Conservation (phyloP, 2,113 vertebrate genomes). For the Neopipo cinnamomea region DNA sequence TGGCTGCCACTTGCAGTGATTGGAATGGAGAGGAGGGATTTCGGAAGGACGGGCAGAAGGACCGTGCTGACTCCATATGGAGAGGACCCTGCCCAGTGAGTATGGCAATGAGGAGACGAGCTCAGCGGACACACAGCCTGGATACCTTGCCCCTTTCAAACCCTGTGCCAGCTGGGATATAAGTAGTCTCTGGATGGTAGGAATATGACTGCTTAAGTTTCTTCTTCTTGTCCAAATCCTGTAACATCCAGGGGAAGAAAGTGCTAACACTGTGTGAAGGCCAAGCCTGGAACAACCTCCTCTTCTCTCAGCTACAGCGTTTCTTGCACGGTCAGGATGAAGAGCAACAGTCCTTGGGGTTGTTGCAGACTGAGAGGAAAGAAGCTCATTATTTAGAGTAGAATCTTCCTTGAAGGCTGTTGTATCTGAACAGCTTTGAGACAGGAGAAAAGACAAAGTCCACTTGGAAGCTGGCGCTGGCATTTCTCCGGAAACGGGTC, state of each 20-base stretch:
- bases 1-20: conserved; percentile 60
- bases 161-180: conserved; percentile 73
- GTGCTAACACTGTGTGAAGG: conserved; percentile 79
- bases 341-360: not conserved
- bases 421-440: conserved; percentile 45
- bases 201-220: conserved; percentile 66
- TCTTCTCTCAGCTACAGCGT: conserved; percentile 30
- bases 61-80: conserved; percentile 76
- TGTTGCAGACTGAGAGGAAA: not conserved
- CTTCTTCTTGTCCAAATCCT: conserved; percentile 78
- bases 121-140: conserved; percentile 41
- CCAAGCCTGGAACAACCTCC: conserved; percentile 63
- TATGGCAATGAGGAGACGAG: conserved; percentile 71
- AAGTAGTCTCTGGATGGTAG: conserved; percentile 71
- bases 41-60: conserved; percentile 59
- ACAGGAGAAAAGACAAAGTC: conserved; percentile 73
- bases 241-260: conserved; percentile 81
- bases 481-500: not conserved
- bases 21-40: conserved; percentile 60
- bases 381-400: not conserved
- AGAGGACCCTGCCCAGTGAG: conserved; percentile 71
- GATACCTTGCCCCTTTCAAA: conserved; percentile 65
- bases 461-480: conserved; percentile 47
- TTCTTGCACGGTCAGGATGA: not conserved
- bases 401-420: conserved; percentile 59